A percentile compares a stretch with the other conserved stretches of the same genome.
Evolutionary conservation across 53 echinoderm and acorn worm species (phyloP).

Genomic region (Paracentrotus lividus): DNA sequence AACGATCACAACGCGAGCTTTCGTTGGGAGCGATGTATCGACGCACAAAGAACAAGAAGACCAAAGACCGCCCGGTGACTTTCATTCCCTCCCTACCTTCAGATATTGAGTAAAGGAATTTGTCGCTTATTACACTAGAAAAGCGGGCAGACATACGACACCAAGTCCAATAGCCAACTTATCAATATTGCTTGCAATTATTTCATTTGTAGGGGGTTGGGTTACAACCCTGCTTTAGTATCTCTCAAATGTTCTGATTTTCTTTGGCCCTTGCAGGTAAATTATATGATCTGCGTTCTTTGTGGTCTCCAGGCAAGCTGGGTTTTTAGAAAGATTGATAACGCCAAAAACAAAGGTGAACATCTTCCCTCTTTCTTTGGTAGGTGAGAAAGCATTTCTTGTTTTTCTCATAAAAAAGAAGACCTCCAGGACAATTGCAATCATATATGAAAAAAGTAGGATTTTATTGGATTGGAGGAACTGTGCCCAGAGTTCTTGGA

Average conservation of each 20-base stretch:
- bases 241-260: slow-evolving; percentile 44
- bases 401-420: slow-evolving; percentile 1
- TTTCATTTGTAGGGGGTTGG: slow-evolving; percentile 70
- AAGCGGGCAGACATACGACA: slow-evolving; percentile 69
- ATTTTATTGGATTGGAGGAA: slow-evolving; percentile 48
- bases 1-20: slow-evolving; percentile 50
- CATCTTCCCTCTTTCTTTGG: slow-evolving; percentile 43
- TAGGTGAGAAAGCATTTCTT: slow-evolving; percentile 56
- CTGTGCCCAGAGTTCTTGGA: slow-evolving; percentile 24
- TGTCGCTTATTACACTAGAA: slow-evolving; percentile 67
- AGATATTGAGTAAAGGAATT: slow-evolving; percentile 73
- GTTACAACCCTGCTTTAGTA: slow-evolving; percentile 62
- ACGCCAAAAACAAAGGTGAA: slow-evolving; percentile 29
- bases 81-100: slow-evolving; percentile 67
- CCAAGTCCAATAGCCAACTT: slow-evolving; percentile 72
- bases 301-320: slow-evolving; percentile 47
- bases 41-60: slow-evolving; percentile 58
- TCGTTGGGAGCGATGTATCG: slow-evolving; percentile 67
- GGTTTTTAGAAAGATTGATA: slow-evolving; percentile 70
- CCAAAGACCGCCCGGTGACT: slow-evolving; percentile 61
- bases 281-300: slow-evolving; percentile 68
- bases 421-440: slow-evolving; percentile 53
- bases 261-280: slow-evolving; percentile 51
- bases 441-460: slow-evolving; percentile 59
- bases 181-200: slow-evolving; percentile 75